Evolutionary conservation across 35 echinoderm and acorn worm genomes (phyloP).

Genomic region (Diadema setosum): DNA sequence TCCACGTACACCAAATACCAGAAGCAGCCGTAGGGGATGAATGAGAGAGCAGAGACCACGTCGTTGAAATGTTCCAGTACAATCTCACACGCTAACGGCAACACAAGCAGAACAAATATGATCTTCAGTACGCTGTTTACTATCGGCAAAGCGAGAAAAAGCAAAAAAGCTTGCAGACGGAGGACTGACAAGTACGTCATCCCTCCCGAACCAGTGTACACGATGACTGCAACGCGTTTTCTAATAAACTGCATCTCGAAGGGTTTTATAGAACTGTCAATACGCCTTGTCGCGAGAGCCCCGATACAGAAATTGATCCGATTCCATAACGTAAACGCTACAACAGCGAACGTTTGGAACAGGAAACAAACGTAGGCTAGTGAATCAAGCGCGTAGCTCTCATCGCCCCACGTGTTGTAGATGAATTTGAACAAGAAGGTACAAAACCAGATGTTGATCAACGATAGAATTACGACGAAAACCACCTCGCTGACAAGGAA

Average conservation of each 20-base stretch:
- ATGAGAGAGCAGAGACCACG: background rate
- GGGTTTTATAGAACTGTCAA: background rate
- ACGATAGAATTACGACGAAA: no score
- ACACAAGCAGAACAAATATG: background rate
- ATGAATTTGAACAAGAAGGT: background rate
- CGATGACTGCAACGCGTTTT: background rate
- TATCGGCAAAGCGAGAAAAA: background rate
- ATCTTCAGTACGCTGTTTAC: background rate
- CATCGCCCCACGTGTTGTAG: background rate
- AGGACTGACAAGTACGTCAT: background rate
- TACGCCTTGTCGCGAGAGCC: background rate
- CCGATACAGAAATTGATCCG: background rate
- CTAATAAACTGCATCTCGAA: background rate
- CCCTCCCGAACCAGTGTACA: background rate
- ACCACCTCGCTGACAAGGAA: no score
- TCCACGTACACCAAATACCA: background rate
- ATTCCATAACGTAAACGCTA: background rate
- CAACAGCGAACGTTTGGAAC: background rate
- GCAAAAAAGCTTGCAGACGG: background rate
- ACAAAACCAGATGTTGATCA: no score
- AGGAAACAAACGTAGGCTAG: background rate
- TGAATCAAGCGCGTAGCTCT: background rate
- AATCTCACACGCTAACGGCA: background rate
- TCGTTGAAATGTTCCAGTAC: background rate
- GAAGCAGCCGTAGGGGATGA: background rate